phyloP scores from a whole-genome alignment of 2,888 invertebrate species.

The Oscheius sp. region DNA sequence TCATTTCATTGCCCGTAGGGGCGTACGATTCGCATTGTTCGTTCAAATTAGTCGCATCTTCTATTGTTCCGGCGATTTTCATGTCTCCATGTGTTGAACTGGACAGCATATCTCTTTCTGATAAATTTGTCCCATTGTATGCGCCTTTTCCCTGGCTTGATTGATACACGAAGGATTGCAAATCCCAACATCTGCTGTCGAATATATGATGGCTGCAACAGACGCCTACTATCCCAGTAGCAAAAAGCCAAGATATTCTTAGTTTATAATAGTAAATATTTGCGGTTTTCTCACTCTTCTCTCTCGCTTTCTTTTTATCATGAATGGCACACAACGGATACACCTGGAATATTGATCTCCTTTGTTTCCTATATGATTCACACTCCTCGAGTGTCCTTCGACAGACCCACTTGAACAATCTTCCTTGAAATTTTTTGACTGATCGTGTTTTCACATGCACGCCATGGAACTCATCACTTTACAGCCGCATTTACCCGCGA shows the following conservation, averaged over 20 bases:
- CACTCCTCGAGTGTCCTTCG: too few relatives aligned
- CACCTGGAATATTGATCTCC: slow-evolving; percentile 9
- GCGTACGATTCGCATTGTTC: neutral
- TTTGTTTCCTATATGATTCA: too few relatives aligned
- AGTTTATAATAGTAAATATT: slow-evolving; percentile 28
- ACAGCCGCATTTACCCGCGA: neutral
- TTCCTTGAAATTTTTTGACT: too few relatives aligned
- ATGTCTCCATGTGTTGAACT: slow-evolving; percentile 17
- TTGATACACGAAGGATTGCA: slow-evolving; percentile 3
- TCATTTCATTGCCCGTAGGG: slow-evolving; percentile 11
- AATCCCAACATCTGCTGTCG: neutral
- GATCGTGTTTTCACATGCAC: too few relatives aligned
- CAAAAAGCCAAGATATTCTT: too few relatives aligned
- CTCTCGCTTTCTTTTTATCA: too few relatives aligned
- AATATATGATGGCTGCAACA: neutral
- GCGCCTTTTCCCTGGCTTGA: slow-evolving; percentile 13
- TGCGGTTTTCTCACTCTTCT: too few relatives aligned
- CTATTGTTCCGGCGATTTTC: slow-evolving; percentile 22
- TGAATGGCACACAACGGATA: neutral
- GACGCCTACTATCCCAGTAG: neutral
- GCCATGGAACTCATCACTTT: slow-evolving; percentile 5
- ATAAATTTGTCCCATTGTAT: slow-evolving; percentile 20
- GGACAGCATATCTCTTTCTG: slow-evolving; percentile 16
- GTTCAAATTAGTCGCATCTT: slow-evolving; percentile 18
- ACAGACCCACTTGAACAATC: too few relatives aligned